Conservation (phyloP, 2,797 vertebrate species). For the Enteromius fasciolatus region DNA sequence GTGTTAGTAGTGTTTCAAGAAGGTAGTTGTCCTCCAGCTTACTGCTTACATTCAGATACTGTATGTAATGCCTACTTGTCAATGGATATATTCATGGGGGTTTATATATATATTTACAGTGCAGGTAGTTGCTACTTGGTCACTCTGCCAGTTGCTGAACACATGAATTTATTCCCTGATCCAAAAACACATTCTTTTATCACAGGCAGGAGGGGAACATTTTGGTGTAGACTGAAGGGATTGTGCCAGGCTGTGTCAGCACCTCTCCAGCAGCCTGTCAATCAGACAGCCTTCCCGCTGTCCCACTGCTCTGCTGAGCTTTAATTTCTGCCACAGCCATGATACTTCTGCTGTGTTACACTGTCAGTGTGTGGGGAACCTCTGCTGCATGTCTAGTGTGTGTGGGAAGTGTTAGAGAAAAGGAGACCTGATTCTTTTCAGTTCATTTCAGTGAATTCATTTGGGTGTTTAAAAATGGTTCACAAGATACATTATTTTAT, state of each 20-base stretch:
- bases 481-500: not conserved
- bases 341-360: slow-evolving; percentile 38
- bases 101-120: not conserved
- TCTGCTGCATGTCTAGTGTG: slow-evolving; percentile 3
- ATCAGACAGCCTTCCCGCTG: slow-evolving; percentile 47
- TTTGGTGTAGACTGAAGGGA: slow-evolving; percentile 36
- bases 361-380: slow-evolving; percentile 35
- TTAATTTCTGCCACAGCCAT: slow-evolving; percentile 51
- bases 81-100: not conserved
- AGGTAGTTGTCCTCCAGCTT: not conserved
- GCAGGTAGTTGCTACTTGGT: not conserved
- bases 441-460: not conserved
- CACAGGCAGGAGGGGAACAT: slow-evolving; percentile 26
- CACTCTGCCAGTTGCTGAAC: not conserved
- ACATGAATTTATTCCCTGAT: slow-evolving; percentile 6
- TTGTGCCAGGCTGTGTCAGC: slow-evolving; percentile 50
- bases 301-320: slow-evolving; percentile 49
- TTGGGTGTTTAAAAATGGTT: slow-evolving; percentile 6
- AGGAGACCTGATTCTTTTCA: not conserved
- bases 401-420: not conserved
- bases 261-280: slow-evolving; percentile 45
- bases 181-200: slow-evolving; percentile 21
- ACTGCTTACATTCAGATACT: not conserved
- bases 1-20: not conserved
- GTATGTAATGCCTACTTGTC: not conserved